Evolutionary conservation across 2,113 vertebrate species (phyloP).

Genomic region (Gallinago jamesoni): DNA sequence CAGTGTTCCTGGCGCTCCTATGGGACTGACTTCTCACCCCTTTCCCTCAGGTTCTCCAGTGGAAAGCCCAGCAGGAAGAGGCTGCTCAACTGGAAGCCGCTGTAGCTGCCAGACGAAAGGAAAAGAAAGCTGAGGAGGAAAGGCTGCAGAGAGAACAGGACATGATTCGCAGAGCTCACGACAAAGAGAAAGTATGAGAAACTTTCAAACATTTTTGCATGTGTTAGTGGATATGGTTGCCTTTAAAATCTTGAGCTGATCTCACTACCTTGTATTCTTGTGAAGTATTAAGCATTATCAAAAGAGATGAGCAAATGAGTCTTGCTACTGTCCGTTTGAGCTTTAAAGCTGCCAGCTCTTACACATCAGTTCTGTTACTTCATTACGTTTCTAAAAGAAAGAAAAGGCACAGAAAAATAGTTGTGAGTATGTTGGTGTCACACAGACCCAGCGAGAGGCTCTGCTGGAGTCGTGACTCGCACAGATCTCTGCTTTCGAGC

Average conservation of each 20-base stretch:
- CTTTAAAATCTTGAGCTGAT: background rate
- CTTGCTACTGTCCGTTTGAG: background rate
- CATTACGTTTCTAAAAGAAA: background rate
- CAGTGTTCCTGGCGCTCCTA: background rate
- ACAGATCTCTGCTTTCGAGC: background rate
- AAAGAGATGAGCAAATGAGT: background rate
- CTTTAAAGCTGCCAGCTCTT: background rate
- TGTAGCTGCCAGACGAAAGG: constrained; percentile 79
- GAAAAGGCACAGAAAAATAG: background rate
- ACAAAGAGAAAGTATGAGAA: constrained; percentile 79
- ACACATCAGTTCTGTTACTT: background rate
- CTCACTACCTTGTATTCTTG: background rate
- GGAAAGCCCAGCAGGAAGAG: constrained; percentile 87
- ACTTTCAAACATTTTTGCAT: background rate
- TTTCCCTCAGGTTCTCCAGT: constrained; percentile 82
- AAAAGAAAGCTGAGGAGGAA: constrained; percentile 77
- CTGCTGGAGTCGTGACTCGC: background rate
- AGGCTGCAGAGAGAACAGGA: constrained; percentile 81
- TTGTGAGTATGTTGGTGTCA: background rate
- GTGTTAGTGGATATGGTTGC: background rate
- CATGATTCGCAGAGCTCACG: constrained; percentile 72
- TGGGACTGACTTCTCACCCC: background rate
- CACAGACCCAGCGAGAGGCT: background rate
- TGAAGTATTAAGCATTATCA: background rate
- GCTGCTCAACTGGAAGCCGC: constrained; percentile 83